A percentile compares a stretch with the other conserved stretches of the same genome.
These are phyloP conservation scores for Neosilurus mollespiculum DNA, from an alignment of 2,797 vertebrate species.

Conservation along the genomic window DNA sequence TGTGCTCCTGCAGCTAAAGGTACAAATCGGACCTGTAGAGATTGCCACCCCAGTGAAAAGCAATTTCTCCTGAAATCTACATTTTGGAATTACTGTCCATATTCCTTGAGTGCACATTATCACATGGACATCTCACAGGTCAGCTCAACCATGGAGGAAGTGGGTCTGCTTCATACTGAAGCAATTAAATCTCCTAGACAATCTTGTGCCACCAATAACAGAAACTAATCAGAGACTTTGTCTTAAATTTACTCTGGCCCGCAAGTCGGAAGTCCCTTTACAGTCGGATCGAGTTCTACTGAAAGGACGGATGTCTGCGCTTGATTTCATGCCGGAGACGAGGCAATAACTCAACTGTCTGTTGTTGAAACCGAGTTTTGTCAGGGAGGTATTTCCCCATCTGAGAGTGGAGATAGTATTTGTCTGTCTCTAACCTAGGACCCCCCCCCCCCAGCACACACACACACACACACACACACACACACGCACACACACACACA, in stretches of 20 bases:
- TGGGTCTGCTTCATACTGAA: slow-evolving; percentile 46
- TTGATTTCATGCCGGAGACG: slow-evolving; percentile 38
- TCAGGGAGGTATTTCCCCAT: slow-evolving; percentile 66
- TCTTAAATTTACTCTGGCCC: slow-evolving; percentile 53
- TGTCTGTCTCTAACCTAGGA: slow-evolving; percentile 65
- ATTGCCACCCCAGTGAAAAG: not conserved
- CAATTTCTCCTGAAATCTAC: not conserved
- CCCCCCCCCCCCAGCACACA: not conserved
- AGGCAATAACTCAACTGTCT: slow-evolving; percentile 60
- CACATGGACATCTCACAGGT: slow-evolving; percentile 41
- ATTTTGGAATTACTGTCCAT: slow-evolving; percentile 13
- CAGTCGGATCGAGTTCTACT: slow-evolving; percentile 40
- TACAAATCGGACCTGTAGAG: not conserved
- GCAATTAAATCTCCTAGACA: slow-evolving; percentile 49
- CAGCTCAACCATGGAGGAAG: slow-evolving; percentile 48
- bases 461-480: slow-evolving; percentile 23
- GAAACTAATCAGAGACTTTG: slow-evolving; percentile 63
- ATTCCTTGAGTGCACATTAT: slow-evolving; percentile 41
- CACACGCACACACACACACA: slow-evolving; percentile 34
- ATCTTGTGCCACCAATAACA: slow-evolving; percentile 57
- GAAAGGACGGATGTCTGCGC: slow-evolving; percentile 42
- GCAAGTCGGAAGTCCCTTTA: slow-evolving; percentile 45
- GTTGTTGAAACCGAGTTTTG: slow-evolving; percentile 65
- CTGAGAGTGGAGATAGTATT: slow-evolving; percentile 69
- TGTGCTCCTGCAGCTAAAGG: not conserved